phyloP scores from a whole-genome alignment of 2,113 vertebrate genomes.

The Ascaphus truei region DNA sequence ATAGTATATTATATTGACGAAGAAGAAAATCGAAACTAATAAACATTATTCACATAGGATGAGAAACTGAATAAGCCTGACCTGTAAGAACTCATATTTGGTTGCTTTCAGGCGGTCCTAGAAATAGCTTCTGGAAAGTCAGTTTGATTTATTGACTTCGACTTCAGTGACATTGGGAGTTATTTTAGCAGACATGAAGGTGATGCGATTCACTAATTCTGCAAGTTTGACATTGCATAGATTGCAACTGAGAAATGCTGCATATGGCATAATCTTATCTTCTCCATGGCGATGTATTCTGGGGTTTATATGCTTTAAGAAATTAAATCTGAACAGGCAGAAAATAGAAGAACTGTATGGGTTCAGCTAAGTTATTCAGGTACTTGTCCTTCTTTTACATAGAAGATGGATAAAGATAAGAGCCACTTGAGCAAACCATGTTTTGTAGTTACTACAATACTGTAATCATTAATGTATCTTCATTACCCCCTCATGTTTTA shows the following conservation, averaged over 20 bases:
- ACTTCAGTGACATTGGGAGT: slow-evolving; percentile 2
- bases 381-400: too few relatives aligned
- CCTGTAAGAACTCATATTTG: slow-evolving; percentile 30
- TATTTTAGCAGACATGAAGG: slow-evolving; percentile 21
- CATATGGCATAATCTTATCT: too few relatives aligned
- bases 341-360: too few relatives aligned
- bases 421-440: too few relatives aligned
- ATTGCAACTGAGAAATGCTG: neutral
- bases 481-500: neutral
- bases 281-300: too few relatives aligned
- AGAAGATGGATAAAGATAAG: too few relatives aligned
- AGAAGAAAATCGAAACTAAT: neutral
- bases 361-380: too few relatives aligned
- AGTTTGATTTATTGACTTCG: slow-evolving; percentile 33
- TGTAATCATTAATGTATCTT: neutral
- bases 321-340: too few relatives aligned
- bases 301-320: too few relatives aligned
- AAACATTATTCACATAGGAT: slow-evolving; percentile 10
- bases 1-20: neutral
- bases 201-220: slow-evolving; percentile 26
- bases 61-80: neutral
- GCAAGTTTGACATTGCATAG: neutral
- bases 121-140: slow-evolving; percentile 33
- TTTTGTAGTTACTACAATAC: too few relatives aligned
- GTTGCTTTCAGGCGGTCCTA: slow-evolving; percentile 25